Evolutionary conservation across 2,797 vertebrate genomes (phyloP).

Genomic region (Lacerta agilis): DNA sequence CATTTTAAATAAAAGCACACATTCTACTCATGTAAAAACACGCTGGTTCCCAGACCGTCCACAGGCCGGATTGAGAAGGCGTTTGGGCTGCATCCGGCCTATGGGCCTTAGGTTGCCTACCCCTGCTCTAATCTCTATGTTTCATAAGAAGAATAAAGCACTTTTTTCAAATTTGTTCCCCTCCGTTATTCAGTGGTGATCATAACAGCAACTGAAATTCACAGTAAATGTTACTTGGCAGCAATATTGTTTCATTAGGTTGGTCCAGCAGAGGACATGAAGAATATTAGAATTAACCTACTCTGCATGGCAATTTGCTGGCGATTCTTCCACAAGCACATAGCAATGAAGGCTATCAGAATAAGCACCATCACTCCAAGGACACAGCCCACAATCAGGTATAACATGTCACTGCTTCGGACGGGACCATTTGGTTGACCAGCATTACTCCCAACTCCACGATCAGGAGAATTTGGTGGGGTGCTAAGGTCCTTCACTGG

Average conservation of each 20-base stretch:
- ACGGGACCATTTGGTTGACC: slow-evolving; percentile 62
- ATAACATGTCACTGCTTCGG: slow-evolving; percentile 84
- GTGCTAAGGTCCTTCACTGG: slow-evolving; percentile 85
- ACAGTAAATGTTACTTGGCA: background rate
- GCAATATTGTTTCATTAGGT: background rate
- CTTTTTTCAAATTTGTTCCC: background rate
- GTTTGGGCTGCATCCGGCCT: no score
- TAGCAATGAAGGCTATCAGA: slow-evolving; percentile 91
- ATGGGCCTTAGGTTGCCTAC: no score
- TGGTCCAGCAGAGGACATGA: background rate
- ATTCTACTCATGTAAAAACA: no score
- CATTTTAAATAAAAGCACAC: no score
- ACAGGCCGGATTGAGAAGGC: no score
- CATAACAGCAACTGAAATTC: background rate
- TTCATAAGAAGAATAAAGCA: background rate
- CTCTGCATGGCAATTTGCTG: slow-evolving; percentile 92
- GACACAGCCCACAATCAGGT: slow-evolving; percentile 92
- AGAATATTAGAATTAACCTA: slow-evolving; percentile 74
- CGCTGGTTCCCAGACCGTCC: no score
- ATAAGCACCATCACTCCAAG: slow-evolving; percentile 95
- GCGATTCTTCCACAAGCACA: slow-evolving; percentile 96
- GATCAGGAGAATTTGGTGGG: slow-evolving; percentile 77
- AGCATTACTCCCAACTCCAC: slow-evolving; percentile 63
- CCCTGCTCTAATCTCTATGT: background rate
- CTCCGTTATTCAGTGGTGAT: background rate